Evolutionary conservation across 2,113 vertebrate species (phyloP), one percentile per base, ranked within the genome.

Genomic region (Pleuronectes platessa): DNA sequence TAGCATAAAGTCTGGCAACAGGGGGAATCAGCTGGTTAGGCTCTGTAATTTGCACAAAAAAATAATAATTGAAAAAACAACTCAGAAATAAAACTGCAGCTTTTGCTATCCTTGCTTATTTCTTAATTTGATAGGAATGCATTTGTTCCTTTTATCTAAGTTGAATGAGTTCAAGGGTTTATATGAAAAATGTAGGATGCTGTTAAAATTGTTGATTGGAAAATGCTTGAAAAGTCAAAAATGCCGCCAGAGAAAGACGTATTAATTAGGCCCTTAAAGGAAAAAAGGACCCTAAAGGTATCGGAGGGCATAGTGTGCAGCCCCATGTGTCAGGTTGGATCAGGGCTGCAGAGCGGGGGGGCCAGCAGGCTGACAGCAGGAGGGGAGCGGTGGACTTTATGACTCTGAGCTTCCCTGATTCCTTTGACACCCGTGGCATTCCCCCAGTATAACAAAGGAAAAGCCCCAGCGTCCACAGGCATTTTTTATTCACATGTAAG

Each of bases 381-480:
- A 85, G 77, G 79, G 53, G 42, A 63, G 70, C 66, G 40, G 53
- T 64, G 68, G 80, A 73, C 83, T 84, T 86, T 60, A 74, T 84
- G 67, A 78, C 74, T 35, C 66, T 63, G 55, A 89, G 81, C 75
- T 68, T 58, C 53, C 18, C 58, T 81, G 81, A 91, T 86, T 91
- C 61, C 77, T 84, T 86, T 81, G 88, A 88, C 71, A 86, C 83
- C 84, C 74, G 24, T 86, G 76, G 89, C 77, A 63, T 82, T 89
- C 69, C 70, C 79, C 45, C 15, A 10, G 17, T 54, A 54, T 63
- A 56, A 24, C 40, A 65, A 73, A 68, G 56, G n/a, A 51, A 71
- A 76, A 70, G 60, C 17, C 7, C 18, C 65, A 68, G 27, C 62
- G 2, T 60, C 54, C 51, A 61, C 13, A 21, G 75, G 55, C 61